Percentiles rank a stretch among this genome's conserved stretches.
phyloP scores from a whole-genome alignment of 2,113 vertebrate species.

The Ceratotherium simum region DNA sequence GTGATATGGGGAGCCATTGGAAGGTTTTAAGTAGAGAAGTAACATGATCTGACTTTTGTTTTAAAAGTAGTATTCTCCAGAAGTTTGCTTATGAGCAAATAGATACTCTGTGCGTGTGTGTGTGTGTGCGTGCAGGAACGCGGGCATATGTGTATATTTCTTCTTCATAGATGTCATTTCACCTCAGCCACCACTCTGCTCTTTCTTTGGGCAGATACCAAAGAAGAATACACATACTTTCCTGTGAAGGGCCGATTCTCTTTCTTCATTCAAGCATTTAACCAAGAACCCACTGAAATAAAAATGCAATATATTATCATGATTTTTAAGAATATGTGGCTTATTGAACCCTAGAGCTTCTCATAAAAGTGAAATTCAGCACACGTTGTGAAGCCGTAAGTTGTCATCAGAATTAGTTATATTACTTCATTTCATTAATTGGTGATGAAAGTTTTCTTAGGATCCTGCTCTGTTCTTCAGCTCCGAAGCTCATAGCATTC shows the following conservation, averaged over 20 bases:
- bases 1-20: not conserved
- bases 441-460: conserved; percentile 8
- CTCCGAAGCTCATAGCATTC: not conserved
- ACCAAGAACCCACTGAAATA: not conserved
- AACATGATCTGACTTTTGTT: not conserved
- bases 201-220: not conserved
- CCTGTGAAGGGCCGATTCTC: not conserved
- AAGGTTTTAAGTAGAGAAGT: conserved; percentile 3
- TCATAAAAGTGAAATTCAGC: conserved; percentile 47
- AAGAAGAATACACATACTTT: not conserved
- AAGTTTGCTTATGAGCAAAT: not conserved
- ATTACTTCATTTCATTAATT: not conserved
- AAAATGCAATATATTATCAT: not conserved
- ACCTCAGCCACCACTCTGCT: not conserved
- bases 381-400: not conserved
- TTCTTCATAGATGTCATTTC: not conserved
- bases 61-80: not conserved
- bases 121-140: no score
- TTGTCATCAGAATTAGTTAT: not conserved
- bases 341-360: not conserved
- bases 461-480: not conserved
- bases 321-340: not conserved
- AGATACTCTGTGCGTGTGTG: not conserved
- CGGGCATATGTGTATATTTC: not conserved
- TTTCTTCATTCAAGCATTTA: not conserved